Conservation (phyloP, 2,797 vertebrate genomes). For the Poecilia gillii region DNA sequence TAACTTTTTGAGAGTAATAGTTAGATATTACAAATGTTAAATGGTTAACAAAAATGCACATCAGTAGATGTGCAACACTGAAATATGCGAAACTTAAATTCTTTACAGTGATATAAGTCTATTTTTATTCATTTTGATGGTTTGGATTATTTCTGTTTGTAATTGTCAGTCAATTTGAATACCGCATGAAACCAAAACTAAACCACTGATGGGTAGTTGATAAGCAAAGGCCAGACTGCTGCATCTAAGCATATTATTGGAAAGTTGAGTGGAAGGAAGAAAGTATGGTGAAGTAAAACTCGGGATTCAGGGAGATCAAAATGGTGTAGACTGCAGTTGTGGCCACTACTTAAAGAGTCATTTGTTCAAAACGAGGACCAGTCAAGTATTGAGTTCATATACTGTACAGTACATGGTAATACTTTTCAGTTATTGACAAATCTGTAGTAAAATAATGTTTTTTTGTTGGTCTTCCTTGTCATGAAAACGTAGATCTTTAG, state of each 20-base stretch:
- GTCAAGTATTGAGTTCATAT: not conserved
- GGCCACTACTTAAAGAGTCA: not conserved
- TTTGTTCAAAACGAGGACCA: not conserved
- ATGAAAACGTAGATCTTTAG: not conserved
- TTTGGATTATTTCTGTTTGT: not conserved
- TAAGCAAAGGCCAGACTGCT: not conserved
- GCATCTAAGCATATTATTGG: not conserved
- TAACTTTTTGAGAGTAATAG: not conserved
- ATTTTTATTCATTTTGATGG: too few relatives aligned
- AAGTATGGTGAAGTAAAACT: not conserved
- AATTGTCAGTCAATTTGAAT: not conserved
- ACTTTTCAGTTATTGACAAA: not conserved
- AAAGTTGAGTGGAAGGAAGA: slow-evolving; percentile 3
- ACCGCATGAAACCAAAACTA: not conserved
- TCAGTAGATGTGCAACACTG: not conserved
- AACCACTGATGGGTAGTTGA: not conserved
- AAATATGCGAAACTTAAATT: not conserved
- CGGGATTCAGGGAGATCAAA: not conserved
- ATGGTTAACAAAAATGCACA: not conserved
- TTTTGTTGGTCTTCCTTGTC: not conserved
- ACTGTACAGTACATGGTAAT: not conserved
- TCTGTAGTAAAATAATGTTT: not conserved
- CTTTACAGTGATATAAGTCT: not conserved
- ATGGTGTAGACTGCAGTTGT: not conserved
- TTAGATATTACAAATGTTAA: not conserved